A percentile compares a stretch with the other conserved stretches of the same genome.
These are phyloP conservation scores for Odocoileus hemionus DNA, from an alignment of 2,113 vertebrate species.

Conservation along the genomic window DNA sequence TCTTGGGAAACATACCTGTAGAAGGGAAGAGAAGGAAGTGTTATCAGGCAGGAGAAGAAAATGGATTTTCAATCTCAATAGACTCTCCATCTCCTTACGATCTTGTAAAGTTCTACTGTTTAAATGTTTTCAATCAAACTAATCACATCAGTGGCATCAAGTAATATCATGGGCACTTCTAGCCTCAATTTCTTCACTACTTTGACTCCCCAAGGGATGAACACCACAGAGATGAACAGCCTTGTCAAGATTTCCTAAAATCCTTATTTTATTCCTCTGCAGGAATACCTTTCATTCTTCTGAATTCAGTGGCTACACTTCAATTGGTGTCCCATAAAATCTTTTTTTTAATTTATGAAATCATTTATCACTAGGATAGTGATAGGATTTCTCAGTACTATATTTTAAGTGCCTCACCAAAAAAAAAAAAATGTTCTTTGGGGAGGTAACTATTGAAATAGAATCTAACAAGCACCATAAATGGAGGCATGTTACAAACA, in stretches of 20 bases:
- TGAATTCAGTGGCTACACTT: not conserved
- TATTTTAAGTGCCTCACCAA: not conserved
- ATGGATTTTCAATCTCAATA: not conserved
- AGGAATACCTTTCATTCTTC: constrained; percentile 13
- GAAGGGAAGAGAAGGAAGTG: not conserved
- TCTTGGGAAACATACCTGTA: not conserved
- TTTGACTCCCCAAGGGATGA: not conserved
- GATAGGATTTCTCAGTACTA: not conserved
- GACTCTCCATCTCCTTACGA: not conserved
- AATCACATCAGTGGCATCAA: not conserved
- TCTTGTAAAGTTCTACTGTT: not conserved
- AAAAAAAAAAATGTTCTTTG: not conserved
- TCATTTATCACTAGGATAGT: not conserved
- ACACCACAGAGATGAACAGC: not conserved
- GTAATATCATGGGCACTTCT: too few relatives aligned
- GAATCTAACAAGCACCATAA: not conserved
- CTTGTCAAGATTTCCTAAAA: not conserved
- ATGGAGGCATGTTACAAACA: not conserved
- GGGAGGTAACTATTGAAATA: not conserved
- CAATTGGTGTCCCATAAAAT: not conserved
- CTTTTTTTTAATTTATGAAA: not conserved
- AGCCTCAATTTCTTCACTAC: not conserved
- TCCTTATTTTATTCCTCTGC: not conserved
- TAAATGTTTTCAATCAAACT: not conserved
- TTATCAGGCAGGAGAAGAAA: not conserved